These are phyloP conservation scores for Eurytoma adleriae DNA, from an alignment of 2,888 invertebrate genomes.

Conservation along the genomic window DNA sequence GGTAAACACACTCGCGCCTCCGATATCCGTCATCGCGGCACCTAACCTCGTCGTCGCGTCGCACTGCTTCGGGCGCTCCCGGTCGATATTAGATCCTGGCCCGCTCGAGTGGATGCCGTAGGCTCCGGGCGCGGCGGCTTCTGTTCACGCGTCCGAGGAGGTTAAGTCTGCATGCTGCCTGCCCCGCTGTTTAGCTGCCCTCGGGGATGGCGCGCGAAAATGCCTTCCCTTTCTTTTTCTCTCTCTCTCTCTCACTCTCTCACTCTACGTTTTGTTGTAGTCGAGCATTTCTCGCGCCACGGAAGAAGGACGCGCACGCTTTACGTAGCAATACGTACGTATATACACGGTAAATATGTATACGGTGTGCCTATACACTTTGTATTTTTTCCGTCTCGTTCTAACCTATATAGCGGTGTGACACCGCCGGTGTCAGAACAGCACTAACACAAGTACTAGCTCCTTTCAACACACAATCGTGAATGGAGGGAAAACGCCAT, in stretches of 20 bases:
- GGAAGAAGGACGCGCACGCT: background rate
- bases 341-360: too few species aligned
- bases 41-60: background rate
- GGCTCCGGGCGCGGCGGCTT: background rate
- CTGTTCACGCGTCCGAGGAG: slow-evolving; percentile 9
- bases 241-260: background rate
- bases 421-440: too few species aligned
- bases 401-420: too few species aligned
- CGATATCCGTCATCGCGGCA: slow-evolving; percentile 63
- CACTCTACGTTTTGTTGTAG: slow-evolving; percentile 11
- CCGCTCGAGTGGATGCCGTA: too few species aligned
- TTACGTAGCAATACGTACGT: too few species aligned
- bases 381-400: too few species aligned
- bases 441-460: too few species aligned
- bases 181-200: background rate
- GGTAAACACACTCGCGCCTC: slow-evolving; percentile 68
- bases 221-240: slow-evolving; percentile 21
- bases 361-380: too few species aligned
- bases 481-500: too few species aligned
- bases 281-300: too few species aligned
- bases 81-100: too few species aligned
- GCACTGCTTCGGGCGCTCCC: background rate
- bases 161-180: slow-evolving; percentile 46
- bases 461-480: too few species aligned
- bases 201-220: slow-evolving; percentile 49